These are phyloP conservation scores for Eulemur rufifrons DNA, from an alignment of 2,113 vertebrate species.

Conservation along the genomic window DNA sequence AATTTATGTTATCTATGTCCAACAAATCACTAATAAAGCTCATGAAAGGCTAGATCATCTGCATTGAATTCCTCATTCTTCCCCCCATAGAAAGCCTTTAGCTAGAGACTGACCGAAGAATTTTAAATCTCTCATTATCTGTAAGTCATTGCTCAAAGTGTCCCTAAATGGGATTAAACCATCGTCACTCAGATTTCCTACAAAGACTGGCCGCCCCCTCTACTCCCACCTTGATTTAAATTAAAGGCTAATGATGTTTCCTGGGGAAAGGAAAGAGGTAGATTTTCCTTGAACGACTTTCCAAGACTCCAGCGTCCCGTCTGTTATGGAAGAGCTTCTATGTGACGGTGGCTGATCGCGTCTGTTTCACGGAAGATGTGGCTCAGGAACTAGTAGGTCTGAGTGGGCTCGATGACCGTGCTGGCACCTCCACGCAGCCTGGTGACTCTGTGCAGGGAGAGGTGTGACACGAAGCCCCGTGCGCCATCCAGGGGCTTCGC, in stretches of 20 bases:
- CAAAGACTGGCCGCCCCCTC: constrained; percentile 63
- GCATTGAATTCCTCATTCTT: constrained; percentile 82
- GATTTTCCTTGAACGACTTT: constrained; percentile 81
- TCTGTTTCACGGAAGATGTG: constrained; percentile 67
- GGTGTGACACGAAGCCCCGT: accelerated
- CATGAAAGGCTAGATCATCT: constrained; percentile 72
- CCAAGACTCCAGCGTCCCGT: constrained; percentile 73
- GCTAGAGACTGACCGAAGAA: constrained; percentile 84
- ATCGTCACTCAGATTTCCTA: constrained; percentile 77
- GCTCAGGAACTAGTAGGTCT: constrained; percentile 56
- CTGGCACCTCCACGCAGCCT: accelerated
- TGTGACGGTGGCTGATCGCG: constrained; percentile 68
- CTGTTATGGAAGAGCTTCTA: constrained; percentile 63
- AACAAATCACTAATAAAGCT: constrained; percentile 89
- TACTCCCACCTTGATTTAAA: constrained; percentile 80
- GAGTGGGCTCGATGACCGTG: background rate
- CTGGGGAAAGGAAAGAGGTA: constrained; percentile 79
- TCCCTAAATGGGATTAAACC: constrained; percentile 87
- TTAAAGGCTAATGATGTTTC: constrained; percentile 84
- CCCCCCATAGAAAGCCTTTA: constrained; percentile 82
- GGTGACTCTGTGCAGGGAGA: accelerated
- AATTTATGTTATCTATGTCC: constrained; percentile 85
- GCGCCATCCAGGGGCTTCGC: accelerated
- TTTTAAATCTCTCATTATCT: constrained; percentile 85
- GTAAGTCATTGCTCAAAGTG: constrained; percentile 86